Evolutionary conservation across 1,140 invertebrate genomes (phyloP).

Genomic region (Bombus difficillimus): DNA sequence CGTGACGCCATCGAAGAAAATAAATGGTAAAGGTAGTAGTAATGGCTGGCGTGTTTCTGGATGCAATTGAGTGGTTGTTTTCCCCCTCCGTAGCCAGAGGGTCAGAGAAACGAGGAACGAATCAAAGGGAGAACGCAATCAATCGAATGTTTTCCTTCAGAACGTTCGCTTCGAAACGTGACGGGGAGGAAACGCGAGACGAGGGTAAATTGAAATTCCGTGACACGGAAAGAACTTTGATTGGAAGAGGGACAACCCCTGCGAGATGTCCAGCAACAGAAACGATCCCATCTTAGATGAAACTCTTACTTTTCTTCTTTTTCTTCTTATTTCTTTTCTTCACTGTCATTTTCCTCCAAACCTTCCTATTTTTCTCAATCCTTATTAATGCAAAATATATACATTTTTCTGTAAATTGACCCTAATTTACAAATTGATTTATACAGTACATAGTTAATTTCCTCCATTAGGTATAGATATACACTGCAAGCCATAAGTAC

Average conservation of each 20-base stretch:
- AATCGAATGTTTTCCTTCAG: constrained; percentile 59
- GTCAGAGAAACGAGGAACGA: constrained; percentile 59
- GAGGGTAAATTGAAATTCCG: constrained; percentile 61
- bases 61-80: constrained; percentile 13
- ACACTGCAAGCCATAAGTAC: no score
- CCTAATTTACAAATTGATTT: no score
- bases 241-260: constrained; percentile 25
- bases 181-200: constrained; percentile 15
- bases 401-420: no score
- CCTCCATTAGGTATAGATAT: no score
- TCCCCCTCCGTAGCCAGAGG: constrained; percentile 21
- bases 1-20: background rate
- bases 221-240: constrained; percentile 55
- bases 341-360: rapidly evolving
- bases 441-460: no score
- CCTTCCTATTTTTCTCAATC: rapidly evolving
- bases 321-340: background rate
- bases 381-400: no score
- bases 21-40: background rate
- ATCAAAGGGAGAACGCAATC: constrained; percentile 52
- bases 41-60: background rate
- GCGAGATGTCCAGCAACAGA: background rate
- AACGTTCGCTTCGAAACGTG: constrained; percentile 14
- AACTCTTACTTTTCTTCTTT: background rate
- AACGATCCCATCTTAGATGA: background rate